Conservation (phyloP, 2,797 vertebrate genomes). For the Dendrocincla fuliginosa region DNA sequence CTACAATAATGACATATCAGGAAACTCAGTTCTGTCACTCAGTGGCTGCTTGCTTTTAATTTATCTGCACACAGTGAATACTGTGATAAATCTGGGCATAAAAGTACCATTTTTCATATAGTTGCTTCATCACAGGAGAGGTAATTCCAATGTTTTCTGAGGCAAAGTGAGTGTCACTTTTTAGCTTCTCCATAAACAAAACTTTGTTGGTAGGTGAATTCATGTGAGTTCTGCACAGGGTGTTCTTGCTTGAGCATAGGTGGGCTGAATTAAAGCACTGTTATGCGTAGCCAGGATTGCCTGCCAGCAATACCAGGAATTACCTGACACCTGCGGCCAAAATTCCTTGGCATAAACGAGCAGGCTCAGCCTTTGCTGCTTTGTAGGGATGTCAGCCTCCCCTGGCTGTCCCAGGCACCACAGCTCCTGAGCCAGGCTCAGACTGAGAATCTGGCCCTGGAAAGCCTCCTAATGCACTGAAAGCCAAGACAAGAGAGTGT, state of each 20-base stretch:
- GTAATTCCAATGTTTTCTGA: background rate
- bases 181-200: background rate
- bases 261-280: background rate
- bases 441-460: background rate
- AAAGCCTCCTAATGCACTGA: background rate
- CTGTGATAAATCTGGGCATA: background rate
- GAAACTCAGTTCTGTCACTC: background rate
- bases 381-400: background rate
- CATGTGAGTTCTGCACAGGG: background rate
- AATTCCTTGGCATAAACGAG: background rate
- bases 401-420: background rate
- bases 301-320: constrained; percentile 24
- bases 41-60: background rate
- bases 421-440: background rate
- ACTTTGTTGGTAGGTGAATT: background rate
- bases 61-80: background rate
- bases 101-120: background rate
- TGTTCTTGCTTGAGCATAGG: background rate
- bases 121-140: background rate
- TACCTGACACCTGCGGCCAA: background rate
- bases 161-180: background rate
- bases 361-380: background rate
- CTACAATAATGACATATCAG: rapidly evolving
- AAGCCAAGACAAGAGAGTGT: background rate
- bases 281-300: background rate